A percentile compares a stretch with the other conserved stretches of the same genome.
phyloP scores from a whole-genome alignment of 1,140 invertebrate species.

The Drosophila suzukii region DNA sequence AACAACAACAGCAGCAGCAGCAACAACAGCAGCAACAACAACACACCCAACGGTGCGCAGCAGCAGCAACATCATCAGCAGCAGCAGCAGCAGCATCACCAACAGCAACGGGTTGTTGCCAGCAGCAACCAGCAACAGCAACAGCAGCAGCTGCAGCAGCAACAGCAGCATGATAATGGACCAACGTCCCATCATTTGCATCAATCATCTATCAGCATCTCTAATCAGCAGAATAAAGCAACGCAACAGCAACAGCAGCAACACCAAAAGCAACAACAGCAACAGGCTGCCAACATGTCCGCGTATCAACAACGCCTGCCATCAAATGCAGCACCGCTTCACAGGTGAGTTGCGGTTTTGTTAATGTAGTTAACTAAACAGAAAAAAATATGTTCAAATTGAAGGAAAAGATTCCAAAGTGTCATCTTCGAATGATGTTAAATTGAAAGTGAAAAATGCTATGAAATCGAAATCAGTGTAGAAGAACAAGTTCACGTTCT shows the following conservation, averaged over 20 bases:
- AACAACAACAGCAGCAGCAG: slow-evolving; percentile 53
- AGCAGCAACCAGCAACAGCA: slow-evolving; percentile 54
- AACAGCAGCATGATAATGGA: slow-evolving; percentile 80
- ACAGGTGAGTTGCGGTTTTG: slow-evolving; percentile 68
- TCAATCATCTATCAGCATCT: slow-evolving; percentile 58
- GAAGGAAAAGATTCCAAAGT: background rate
- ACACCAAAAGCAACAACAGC: slow-evolving; percentile 51
- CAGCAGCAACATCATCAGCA: slow-evolving; percentile 57
- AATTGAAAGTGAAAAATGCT: too few relatives aligned
- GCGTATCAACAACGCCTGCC: slow-evolving; percentile 82
- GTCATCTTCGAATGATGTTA: too few relatives aligned
- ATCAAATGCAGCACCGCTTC: slow-evolving; percentile 79
- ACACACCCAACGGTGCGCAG: slow-evolving; percentile 71
- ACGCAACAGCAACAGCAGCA: slow-evolving; percentile 57
- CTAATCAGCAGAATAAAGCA: slow-evolving; percentile 71
- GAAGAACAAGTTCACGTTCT: too few relatives aligned
- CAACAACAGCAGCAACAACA: slow-evolving; percentile 49
- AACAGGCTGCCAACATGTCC: slow-evolving; percentile 77
- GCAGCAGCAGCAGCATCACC: slow-evolving; percentile 49
- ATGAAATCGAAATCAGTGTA: too few relatives aligned
- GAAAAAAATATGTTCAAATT: background rate
- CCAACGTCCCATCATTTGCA: slow-evolving; percentile 80
- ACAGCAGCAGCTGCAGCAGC: slow-evolving; percentile 53
- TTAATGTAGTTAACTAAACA: background rate
- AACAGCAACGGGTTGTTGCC: slow-evolving; percentile 70